A percentile compares a stretch with the other conserved stretches of the same genome.
phyloP scores from a whole-genome alignment of 2,888 invertebrate species.

The Choreutis nemorana region DNA sequence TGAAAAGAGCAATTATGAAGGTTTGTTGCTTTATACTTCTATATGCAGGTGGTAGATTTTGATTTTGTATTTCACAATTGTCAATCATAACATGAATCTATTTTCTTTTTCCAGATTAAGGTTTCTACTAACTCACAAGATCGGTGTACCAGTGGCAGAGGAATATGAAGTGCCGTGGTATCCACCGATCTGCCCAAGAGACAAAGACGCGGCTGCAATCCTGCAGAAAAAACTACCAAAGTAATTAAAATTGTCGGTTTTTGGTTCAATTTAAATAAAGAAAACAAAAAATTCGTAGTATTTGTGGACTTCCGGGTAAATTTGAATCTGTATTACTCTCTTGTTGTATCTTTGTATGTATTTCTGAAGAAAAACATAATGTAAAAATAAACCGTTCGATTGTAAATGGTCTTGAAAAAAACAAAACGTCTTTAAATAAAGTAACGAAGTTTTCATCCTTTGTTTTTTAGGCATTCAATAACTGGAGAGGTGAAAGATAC shows the following conservation, averaged over 20 bases:
- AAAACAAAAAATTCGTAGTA: no score
- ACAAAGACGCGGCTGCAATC: constrained; percentile 28
- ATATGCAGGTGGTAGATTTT: no score
- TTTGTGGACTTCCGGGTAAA: no score
- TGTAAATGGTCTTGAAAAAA: no score
- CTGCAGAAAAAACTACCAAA: constrained; percentile 34
- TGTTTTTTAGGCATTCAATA: constrained; percentile 26
- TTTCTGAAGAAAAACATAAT: constrained; percentile 3
- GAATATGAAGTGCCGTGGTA: constrained; percentile 81
- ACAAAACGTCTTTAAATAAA: no score
- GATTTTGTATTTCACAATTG: no score
- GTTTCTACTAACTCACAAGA: constrained; percentile 66
- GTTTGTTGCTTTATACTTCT: no score
- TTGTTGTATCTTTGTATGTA: constrained; percentile 2
- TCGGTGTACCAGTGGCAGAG: constrained; percentile 65
- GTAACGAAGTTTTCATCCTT: no score
- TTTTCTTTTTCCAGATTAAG: constrained; percentile 42
- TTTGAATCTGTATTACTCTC: no score
- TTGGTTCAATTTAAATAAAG: no score
- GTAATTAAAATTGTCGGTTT: no score
- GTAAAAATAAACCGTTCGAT: neutral
- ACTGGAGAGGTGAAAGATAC: constrained; percentile 22
- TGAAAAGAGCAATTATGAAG: no score
- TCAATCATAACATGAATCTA: neutral
- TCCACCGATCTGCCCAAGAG: constrained; percentile 71